phyloP scores from a whole-genome alignment of 2,113 vertebrate species.

The Machaerirhynchus nigripectus region DNA sequence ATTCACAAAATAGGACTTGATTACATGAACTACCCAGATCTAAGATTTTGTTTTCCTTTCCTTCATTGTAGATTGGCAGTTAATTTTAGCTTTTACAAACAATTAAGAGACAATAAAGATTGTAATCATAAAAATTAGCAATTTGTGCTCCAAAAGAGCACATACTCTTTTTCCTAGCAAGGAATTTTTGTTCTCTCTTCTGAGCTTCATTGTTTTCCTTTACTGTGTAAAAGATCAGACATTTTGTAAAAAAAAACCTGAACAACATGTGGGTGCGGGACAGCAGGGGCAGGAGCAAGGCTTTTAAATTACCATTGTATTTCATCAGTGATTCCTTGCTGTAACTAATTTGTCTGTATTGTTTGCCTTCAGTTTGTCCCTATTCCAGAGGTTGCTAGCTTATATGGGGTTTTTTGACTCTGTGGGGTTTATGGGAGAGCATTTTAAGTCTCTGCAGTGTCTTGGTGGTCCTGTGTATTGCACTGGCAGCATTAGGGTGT shows the following conservation, averaged over 20 bases:
- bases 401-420: background rate
- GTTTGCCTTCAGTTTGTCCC: background rate
- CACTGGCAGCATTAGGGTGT: background rate
- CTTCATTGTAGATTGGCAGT: background rate
- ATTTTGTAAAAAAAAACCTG: background rate
- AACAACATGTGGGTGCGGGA: no score
- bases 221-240: background rate
- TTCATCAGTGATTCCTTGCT: background rate
- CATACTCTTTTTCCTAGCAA: background rate
- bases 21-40: background rate
- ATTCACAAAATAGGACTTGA: background rate
- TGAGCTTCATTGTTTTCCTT: background rate
- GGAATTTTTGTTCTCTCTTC: background rate
- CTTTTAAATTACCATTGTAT: background rate
- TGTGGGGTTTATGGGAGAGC: background rate
- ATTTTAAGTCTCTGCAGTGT: background rate
- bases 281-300: background rate
- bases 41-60: background rate
- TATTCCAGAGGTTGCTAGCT: background rate
- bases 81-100: background rate
- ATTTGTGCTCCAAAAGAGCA: background rate
- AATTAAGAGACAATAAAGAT: background rate
- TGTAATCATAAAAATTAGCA: background rate
- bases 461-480: background rate
- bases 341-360: background rate